phyloP scores from a whole-genome alignment of 2,797 vertebrate species.

The Chaetophractus vellerosus region DNA sequence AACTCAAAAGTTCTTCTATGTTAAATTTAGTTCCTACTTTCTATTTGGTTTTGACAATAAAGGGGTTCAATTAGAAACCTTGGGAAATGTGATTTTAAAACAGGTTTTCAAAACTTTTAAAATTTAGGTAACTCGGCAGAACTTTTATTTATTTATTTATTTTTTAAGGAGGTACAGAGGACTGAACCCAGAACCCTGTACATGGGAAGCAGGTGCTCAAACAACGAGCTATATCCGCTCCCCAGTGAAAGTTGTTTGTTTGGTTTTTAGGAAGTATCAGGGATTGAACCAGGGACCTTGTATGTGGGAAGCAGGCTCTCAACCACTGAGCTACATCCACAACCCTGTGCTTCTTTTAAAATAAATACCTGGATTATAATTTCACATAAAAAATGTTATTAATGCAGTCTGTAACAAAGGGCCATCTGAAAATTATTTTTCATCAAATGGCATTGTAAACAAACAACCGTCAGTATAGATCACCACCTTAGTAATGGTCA shows the following conservation, averaged over 20 bases:
- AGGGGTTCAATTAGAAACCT: constrained; percentile 35
- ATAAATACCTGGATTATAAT: constrained; percentile 39
- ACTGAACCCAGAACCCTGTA: no score
- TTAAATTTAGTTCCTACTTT: constrained; percentile 54
- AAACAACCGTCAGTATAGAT: neutral
- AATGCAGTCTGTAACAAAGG: constrained; percentile 39
- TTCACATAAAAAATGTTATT: constrained; percentile 49
- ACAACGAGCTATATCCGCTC: no score
- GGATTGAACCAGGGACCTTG: no score
- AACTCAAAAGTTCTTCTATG: neutral
- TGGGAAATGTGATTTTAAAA: constrained; percentile 56
- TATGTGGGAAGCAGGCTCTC: no score
- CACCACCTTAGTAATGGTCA: constrained; percentile 33
- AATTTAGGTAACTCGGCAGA: constrained; percentile 26
- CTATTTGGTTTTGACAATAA: constrained; percentile 57
- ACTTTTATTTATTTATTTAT: constrained; percentile 1
- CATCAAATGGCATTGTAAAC: constrained; percentile 23
- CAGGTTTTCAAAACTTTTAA: constrained; percentile 57
- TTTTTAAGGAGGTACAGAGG: no score
- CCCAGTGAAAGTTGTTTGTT: no score
- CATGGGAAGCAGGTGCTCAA: no score
- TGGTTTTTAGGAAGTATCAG: no score
- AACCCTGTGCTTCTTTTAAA: neutral
- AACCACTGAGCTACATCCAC: no score
- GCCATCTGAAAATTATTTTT: constrained; percentile 35